Base-by-base conservation (phyloP, 2,888 invertebrate species). In the Scaptomyza parva region DNA sequence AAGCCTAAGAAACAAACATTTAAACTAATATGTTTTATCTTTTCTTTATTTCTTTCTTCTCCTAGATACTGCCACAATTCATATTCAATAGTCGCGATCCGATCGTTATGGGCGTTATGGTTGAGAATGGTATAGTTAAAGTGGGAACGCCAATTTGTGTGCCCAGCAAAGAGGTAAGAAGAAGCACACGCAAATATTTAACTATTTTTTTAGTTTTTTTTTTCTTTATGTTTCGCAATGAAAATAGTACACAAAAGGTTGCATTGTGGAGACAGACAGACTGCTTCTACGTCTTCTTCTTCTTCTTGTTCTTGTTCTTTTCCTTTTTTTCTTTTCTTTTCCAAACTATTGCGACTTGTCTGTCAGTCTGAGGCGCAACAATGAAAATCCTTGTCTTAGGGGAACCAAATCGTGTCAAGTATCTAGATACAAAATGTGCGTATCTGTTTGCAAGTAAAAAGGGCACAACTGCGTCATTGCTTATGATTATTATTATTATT, bases 31-130 rank as follows among this genome's bases (percentile, higher is more conserved):
- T 39, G 5, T 4, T 1, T 43, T 45, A 20, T 45, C 11, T 18
- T 9, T 3, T 50, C 5, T 20, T 9, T 17, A 2, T 17, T n/a
- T 26, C 6, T 7, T 6, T 39, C 2, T 35, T 11, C 89, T 11
- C 89, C 14, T 92, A 95, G 93, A 93, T 95, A 78, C 89, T 95
- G 90, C 96, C 96, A 24, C 96, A 99, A 92, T 98, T 95, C 92
- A 95, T 99, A 89, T 99, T 99, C 94, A 99, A 99, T 93, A 97
- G 98, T 8, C 94, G 99, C 65, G 99, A 99, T 93, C 99, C 99
- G 8, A 99, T 99, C 91, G 97, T 99, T 20, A 94, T 96, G 88
- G 99, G 99, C 41, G 97, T 99, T 1, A 96, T 96, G 92, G 94
- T 99, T 0, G 99, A 99, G 90, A 97, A 96, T 22, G 99, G 99